Percentiles rank a stretch among this genome's conserved stretches.
Evolutionary conservation across 2,113 vertebrate species (phyloP).

Genomic region (Pelmatolapia mariae): DNA sequence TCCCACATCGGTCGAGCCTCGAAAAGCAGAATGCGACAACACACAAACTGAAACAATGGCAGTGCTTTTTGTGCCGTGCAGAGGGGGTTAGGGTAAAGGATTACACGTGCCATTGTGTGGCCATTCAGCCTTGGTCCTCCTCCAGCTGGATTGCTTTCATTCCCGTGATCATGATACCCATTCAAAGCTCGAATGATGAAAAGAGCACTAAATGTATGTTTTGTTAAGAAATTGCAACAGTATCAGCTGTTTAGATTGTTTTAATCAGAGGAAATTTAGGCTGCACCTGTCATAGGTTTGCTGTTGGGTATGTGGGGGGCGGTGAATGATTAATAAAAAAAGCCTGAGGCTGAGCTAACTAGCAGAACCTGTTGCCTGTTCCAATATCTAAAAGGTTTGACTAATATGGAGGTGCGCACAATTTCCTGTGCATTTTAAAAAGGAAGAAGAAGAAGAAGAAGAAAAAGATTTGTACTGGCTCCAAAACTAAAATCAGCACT

Average conservation of each 20-base stretch:
- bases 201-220: neutral
- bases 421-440: neutral
- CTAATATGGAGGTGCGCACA: neutral
- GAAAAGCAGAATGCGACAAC: neutral
- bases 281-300: slow-evolving; percentile 19
- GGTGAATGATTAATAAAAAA: slow-evolving; percentile 7
- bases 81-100: neutral
- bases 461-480: neutral
- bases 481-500: neutral
- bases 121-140: neutral
- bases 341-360: neutral
- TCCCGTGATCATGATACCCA: neutral
- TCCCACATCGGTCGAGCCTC: neutral
- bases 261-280: slow-evolving; percentile 18
- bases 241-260: slow-evolving; percentile 9
- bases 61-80: neutral
- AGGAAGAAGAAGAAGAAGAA: neutral
- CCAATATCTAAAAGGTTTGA: slow-evolving; percentile 9
- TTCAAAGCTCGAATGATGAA: neutral
- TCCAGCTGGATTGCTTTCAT: neutral
- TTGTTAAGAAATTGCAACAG: neutral
- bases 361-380: neutral
- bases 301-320: neutral
- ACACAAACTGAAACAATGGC: slow-evolving; percentile 8
- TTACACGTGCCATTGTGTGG: slow-evolving; percentile 36